A percentile compares a stretch with the other conserved stretches of the same genome.
These are phyloP conservation scores for Habroteleia sp. DNA, from an alignment of 2,888 invertebrate species.

Conservation along the genomic window DNA sequence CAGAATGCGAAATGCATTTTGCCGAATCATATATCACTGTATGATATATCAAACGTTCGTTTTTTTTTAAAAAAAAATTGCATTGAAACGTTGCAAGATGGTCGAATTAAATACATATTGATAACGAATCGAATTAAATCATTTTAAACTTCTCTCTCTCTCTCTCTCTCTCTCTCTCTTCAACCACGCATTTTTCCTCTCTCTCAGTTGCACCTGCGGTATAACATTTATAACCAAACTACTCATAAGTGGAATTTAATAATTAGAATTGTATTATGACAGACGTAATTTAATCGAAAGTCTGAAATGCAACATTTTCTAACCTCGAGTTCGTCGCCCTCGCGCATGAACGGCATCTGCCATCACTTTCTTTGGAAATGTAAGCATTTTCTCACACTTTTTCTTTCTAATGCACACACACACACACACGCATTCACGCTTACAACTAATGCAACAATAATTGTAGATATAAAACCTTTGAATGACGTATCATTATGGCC, in stretches of 20 bases:
- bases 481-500: neutral
- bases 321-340: slow-evolving; percentile 59
- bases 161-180: neutral
- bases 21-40: too few species aligned
- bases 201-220: slow-evolving; percentile 12
- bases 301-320: slow-evolving; percentile 60
- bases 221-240: slow-evolving; percentile 26
- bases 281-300: slow-evolving; percentile 63
- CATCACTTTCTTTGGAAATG: slow-evolving; percentile 64
- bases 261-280: slow-evolving; percentile 44
- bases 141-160: neutral
- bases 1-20: neutral
- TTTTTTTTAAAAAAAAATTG: too few species aligned
- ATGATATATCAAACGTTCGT: too few species aligned
- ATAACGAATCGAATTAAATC: too few species aligned
- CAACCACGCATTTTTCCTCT: too few species aligned
- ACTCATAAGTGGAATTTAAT: slow-evolving; percentile 28
- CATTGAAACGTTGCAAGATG: too few species aligned
- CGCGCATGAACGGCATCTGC: slow-evolving; percentile 49
- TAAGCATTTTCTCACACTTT: slow-evolving; percentile 65
- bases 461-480: slow-evolving; percentile 12
- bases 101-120: too few species aligned
- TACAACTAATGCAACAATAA: slow-evolving; percentile 34
- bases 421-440: slow-evolving; percentile 13
- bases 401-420: slow-evolving; percentile 48